These are phyloP conservation scores for Mimas tiliae DNA, from an alignment of 2,888 invertebrate species.

Conservation along the genomic window DNA sequence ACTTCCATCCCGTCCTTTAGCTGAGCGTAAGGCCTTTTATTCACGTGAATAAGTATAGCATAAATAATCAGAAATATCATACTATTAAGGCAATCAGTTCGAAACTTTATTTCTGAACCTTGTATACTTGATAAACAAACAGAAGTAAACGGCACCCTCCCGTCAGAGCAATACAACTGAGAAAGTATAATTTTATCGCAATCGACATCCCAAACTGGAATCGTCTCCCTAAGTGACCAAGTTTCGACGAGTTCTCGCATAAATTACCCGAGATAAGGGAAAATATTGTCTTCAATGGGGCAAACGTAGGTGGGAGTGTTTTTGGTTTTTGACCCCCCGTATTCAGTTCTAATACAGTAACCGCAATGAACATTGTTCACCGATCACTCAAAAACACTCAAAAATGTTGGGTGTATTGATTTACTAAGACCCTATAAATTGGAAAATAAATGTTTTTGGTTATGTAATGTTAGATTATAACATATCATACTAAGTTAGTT, in stretches of 20 bases:
- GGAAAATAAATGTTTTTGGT: too few species aligned
- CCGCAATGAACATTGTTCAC: too few species aligned
- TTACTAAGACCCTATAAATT: too few species aligned
- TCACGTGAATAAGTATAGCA: too few species aligned
- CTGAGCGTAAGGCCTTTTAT: too few species aligned
- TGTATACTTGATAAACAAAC: conserved; percentile 17
- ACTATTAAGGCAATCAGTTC: not conserved
- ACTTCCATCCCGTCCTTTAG: too few species aligned
- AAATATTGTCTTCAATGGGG: conserved; percentile 77
- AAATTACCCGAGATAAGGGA: conserved; percentile 81
- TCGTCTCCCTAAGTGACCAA: conserved; percentile 73
- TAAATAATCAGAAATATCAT: not conserved
- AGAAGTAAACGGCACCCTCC: conserved; percentile 22
- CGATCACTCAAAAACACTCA: too few species aligned
- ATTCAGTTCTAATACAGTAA: not conserved
- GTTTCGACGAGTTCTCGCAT: conserved; percentile 77
- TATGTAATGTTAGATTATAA: too few species aligned
- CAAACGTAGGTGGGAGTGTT: conserved; percentile 9
- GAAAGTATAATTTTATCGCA: conserved; percentile 66
- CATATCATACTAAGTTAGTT: too few species aligned
- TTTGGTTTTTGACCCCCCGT: conserved; percentile 7
- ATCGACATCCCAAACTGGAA: conserved; percentile 69
- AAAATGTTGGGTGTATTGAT: too few species aligned
- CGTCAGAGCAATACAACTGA: conserved; percentile 37
- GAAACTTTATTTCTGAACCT: not conserved